These are phyloP conservation scores for Telmatherina bonti DNA, from an alignment of 2,797 vertebrate genomes.

Conservation along the genomic window DNA sequence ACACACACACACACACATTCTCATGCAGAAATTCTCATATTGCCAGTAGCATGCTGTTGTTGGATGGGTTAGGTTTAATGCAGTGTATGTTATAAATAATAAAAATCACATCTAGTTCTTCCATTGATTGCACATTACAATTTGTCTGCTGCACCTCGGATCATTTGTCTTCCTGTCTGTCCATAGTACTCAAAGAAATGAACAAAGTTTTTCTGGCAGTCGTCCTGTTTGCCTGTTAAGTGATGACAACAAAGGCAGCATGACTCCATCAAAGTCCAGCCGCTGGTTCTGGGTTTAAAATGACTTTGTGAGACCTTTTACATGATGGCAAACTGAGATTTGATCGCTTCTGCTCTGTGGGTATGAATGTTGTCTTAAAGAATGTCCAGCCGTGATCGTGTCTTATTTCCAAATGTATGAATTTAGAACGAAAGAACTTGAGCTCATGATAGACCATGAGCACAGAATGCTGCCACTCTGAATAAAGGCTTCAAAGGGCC, in stretches of 20 bases:
- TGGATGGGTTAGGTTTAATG: constrained; percentile 62
- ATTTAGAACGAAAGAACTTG: too few species aligned
- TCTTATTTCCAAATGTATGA: background rate
- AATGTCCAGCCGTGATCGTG: too few species aligned
- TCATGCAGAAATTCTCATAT: constrained; percentile 29
- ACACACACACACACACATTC: constrained; percentile 8
- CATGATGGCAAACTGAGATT: background rate
- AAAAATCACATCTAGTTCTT: constrained; percentile 58
- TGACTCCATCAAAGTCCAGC: background rate
- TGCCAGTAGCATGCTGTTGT: constrained; percentile 46
- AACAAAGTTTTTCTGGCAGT: constrained; percentile 25
- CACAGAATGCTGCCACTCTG: background rate
- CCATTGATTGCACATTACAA: constrained; percentile 46
- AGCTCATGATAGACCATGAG: background rate
- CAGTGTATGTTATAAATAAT: constrained; percentile 60
- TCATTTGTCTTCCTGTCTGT: constrained; percentile 35
- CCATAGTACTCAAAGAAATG: constrained; percentile 10
- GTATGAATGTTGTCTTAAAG: background rate
- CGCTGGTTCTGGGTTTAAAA: background rate
- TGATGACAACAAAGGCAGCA: constrained; percentile 6
- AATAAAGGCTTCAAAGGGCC: too few species aligned
- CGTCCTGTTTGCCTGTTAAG: background rate
- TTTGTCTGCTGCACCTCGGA: constrained; percentile 37
- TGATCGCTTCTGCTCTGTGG: background rate
- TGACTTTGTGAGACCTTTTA: background rate